Evolutionary conservation across 2,797 vertebrate genomes (phyloP).

Genomic region (Phoeniculus purpureus): DNA sequence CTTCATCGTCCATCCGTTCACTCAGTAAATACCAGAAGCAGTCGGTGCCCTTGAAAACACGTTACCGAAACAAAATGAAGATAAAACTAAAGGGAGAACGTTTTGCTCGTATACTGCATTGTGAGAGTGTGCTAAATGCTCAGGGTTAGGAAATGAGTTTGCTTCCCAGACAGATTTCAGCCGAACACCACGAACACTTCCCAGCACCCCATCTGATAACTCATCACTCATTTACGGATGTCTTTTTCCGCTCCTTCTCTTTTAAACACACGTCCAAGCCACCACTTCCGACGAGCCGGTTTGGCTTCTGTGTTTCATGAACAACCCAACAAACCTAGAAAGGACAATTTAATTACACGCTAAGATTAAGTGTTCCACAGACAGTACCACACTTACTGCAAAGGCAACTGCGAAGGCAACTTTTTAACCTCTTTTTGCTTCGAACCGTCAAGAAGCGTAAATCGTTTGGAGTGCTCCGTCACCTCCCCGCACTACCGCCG

Average conservation of each 20-base stretch:
- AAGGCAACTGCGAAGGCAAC: constrained; percentile 83
- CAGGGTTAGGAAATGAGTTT: constrained; percentile 54
- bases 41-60: constrained; percentile 43
- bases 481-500: constrained; percentile 64
- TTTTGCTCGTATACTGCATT: constrained; percentile 43
- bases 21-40: constrained; percentile 60
- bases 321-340: constrained; percentile 63
- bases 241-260: constrained; percentile 10
- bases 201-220: constrained; percentile 55
- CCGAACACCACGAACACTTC: constrained; percentile 57
- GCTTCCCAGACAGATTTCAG: constrained; percentile 62
- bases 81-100: constrained; percentile 35
- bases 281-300: constrained; percentile 53
- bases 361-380: constrained; percentile 71
- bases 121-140: constrained; percentile 55
- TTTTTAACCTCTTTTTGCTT: constrained; percentile 67
- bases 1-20: constrained; percentile 22
- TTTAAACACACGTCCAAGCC: constrained; percentile 57
- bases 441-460: constrained; percentile 57
- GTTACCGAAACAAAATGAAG: constrained; percentile 46
- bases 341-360: constrained; percentile 70
- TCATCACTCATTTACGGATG: constrained; percentile 62
- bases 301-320: constrained; percentile 60
- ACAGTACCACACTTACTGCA: constrained; percentile 76
- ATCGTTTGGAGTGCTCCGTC: constrained; percentile 7